Conservation (phyloP, 2,888 invertebrate genomes). For the Poecilus cupreus region DNA sequence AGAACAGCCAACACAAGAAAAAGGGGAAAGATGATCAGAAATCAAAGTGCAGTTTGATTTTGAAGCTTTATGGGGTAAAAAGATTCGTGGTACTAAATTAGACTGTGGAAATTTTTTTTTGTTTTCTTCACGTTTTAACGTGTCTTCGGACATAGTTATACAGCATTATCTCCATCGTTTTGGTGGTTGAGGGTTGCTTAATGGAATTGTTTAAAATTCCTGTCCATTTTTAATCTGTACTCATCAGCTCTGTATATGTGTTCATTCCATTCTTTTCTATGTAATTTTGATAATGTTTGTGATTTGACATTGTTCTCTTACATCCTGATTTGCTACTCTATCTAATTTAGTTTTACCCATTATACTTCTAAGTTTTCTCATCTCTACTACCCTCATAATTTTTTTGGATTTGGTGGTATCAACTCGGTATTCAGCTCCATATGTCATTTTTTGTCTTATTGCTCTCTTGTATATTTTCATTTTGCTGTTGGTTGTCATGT, state of each 20-base stretch:
- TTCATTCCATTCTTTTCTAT: constrained; percentile 31
- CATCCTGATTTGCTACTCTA: constrained; percentile 43
- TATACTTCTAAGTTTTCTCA: constrained; percentile 54
- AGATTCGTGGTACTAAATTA: no score
- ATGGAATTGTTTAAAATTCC: no score
- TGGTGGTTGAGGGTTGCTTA: no score
- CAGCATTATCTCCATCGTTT: no score
- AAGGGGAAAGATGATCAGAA: no score
- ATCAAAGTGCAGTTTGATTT: no score
- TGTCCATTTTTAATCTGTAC: neutral
- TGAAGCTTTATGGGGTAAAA: no score
- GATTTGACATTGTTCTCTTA: constrained; percentile 48
- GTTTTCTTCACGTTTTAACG: no score
- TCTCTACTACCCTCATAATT: constrained; percentile 52
- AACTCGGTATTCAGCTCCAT: constrained; percentile 59
- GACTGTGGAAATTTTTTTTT: no score
- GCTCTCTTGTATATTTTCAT: constrained; percentile 59
- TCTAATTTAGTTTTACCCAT: constrained; percentile 30
- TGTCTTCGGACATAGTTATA: no score
- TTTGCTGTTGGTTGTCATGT: constrained; percentile 33
- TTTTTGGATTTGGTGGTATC: constrained; percentile 58
- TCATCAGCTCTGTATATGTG: constrained; percentile 1
- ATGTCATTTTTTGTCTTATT: constrained; percentile 59
- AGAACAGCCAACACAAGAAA: no score
- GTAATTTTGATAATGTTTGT: constrained; percentile 4